Base-by-base conservation (phyloP, 2,797 vertebrate species). In the Hyperoplus immaculatus region DNA sequence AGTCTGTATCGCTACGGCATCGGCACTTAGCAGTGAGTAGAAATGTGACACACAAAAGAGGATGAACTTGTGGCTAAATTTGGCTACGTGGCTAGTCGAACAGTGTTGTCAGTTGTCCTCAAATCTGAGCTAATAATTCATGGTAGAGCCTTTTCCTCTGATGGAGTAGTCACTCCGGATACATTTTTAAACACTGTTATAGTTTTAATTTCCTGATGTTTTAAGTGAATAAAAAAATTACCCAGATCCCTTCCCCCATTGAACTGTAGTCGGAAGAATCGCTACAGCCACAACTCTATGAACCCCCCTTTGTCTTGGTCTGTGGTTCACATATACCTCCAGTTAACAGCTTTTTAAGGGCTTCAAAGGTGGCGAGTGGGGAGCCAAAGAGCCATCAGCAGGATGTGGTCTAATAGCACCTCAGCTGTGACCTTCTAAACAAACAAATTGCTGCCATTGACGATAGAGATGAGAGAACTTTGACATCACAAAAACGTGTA, bases 291-390 rank as follows among this genome's bases (percentile, higher is more conserved):
- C 72, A 80, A 69, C 78, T 77, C 9, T 70, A 53, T 46, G 10
- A 57, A 45, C 43, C 60, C 66, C 57, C 68, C 46, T 45, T 18
- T 75, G 61, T 85, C 53, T 55, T 70, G 65, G 80, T 88, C 68
- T 74, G 58, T 64, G 72, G 72, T 76, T 75, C 69, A 78, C n/a
- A 16, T 65, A 42, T 15, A 29, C 61, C 61, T 78, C 72, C 79
- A 82, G 83, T 91, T 88, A 83, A 77, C 86, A 84, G 82, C 81
- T 87, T 82, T 85, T 92, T 59, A 84, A 69, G 43, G 58, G 85
- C 91, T 92, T 94, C 83, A 93, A 89, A 94, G 83, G 71, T 45
- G 59, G 71, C 72, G 56, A 59, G 29, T 69, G 85, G 84, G 76
- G 74, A 78, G 59, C 66, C 70, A 69, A 84, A 71, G 70, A 69